Conservation (phyloP, 2,797 vertebrate genomes). For the Erethizon dorsatum region DNA sequence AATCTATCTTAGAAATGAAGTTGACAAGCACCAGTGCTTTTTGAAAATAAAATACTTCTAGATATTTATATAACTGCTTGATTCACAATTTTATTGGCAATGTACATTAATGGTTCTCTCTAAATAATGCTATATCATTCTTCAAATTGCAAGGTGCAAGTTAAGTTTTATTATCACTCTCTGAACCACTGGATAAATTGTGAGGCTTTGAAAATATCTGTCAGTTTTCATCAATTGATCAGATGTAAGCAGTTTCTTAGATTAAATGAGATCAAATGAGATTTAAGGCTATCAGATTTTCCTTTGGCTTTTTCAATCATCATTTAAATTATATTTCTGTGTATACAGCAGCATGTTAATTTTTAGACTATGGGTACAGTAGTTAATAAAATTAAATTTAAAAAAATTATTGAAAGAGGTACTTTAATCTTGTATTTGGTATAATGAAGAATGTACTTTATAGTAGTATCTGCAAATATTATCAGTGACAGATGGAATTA, state of each 20-base stretch:
- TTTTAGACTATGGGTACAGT: background rate
- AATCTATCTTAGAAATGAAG: slow-evolving; percentile 8
- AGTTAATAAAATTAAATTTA: background rate
- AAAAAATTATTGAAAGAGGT: background rate
- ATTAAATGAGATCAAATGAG: slow-evolving; percentile 63
- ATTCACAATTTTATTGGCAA: background rate
- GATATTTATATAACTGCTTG: background rate
- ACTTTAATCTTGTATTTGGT: background rate
- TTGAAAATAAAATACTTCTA: slow-evolving; percentile 62
- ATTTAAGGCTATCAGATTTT: slow-evolving; percentile 52
- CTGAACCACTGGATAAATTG: background rate
- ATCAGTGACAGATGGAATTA: background rate
- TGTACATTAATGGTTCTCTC: background rate
- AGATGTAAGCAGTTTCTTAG: slow-evolving; percentile 52
- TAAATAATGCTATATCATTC: slow-evolving; percentile 67
- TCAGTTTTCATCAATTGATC: slow-evolving; percentile 68
- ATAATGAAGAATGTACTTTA: background rate
- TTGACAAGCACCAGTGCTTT: background rate
- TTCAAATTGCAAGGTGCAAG: slow-evolving; percentile 15
- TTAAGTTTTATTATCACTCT: slow-evolving; percentile 55
- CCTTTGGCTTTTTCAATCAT: slow-evolving; percentile 22
- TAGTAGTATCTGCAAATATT: background rate
- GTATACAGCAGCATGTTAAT: background rate
- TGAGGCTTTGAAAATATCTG: slow-evolving; percentile 61
- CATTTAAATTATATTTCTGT: slow-evolving; percentile 56